Conservation (phyloP, 2,113 vertebrate species). For the Rhinopomastus cyanomelas region DNA sequence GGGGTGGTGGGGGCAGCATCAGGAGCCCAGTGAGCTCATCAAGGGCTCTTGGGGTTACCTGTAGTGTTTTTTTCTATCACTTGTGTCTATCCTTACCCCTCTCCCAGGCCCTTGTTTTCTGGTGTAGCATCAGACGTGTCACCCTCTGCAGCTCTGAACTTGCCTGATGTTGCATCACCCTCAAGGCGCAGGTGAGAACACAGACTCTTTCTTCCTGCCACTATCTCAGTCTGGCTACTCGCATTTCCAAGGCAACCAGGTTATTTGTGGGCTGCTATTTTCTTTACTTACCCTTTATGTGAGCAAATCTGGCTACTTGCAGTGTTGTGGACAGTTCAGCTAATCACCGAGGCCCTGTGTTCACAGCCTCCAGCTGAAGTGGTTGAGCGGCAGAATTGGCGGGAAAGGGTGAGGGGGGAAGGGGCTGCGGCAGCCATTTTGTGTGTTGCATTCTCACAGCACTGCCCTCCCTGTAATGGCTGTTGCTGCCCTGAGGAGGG, state of each 20-base stretch:
- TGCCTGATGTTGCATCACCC: neutral
- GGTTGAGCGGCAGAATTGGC: accelerated
- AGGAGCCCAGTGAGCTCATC: neutral
- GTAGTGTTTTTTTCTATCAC: neutral
- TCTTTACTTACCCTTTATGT: neutral
- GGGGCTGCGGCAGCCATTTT: neutral
- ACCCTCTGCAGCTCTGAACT: conserved; percentile 21
- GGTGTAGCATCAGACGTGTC: neutral
- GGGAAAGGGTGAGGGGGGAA: accelerated
- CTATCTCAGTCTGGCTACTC: neutral
- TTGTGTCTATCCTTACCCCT: neutral
- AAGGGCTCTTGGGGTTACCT: neutral
- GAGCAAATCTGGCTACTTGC: conserved; percentile 12
- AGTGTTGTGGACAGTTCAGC: neutral
- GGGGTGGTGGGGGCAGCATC: neutral
- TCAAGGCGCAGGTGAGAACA: neutral
- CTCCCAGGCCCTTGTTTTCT: neutral
- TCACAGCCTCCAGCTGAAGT: neutral
- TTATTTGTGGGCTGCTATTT: conserved; percentile 33
- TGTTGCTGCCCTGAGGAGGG: accelerated
- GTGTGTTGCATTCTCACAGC: too few relatives aligned
- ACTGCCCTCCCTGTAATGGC: neutral
- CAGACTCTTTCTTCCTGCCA: conserved; percentile 6
- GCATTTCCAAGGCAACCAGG: conserved; percentile 43
- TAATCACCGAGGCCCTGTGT: conserved; percentile 8